These are phyloP conservation scores for Australoheros facetus DNA, from an alignment of 2,797 vertebrate genomes.

Conservation along the genomic window DNA sequence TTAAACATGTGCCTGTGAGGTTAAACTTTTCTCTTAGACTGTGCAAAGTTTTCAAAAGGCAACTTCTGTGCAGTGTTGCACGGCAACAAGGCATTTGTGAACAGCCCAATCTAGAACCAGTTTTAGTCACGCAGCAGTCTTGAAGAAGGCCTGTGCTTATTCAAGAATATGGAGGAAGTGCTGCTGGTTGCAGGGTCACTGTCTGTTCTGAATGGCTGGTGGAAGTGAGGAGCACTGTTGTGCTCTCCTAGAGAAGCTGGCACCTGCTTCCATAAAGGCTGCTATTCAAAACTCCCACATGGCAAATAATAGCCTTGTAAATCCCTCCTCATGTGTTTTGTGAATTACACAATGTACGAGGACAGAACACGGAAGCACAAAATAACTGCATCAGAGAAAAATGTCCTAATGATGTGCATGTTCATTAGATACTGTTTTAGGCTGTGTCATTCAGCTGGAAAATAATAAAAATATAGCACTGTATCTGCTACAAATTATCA, in stretches of 20 bases:
- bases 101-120: conserved; percentile 5
- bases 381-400: neutral
- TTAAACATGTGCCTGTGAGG: neutral
- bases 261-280: conserved; percentile 48
- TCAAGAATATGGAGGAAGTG: neutral
- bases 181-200: conserved; percentile 19
- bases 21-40: neutral
- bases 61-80: neutral
- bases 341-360: conserved; percentile 1
- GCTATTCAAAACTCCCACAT: conserved; percentile 47
- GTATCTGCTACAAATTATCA: neutral
- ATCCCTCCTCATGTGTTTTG: neutral
- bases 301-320: conserved; percentile 42
- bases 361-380: neutral
- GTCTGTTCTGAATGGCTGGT: conserved; percentile 26
- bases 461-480: neutral
- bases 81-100: neutral
- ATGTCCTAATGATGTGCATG: neutral
- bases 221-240: conserved; percentile 15
- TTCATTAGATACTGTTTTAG: neutral
- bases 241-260: conserved; percentile 34
- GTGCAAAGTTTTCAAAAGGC: neutral
- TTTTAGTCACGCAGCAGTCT: conserved; percentile 28
- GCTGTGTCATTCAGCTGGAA: neutral
- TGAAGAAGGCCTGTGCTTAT: conserved; percentile 42